Conservation (phyloP, 2,113 vertebrate genomes). For the Mustelus asterias region DNA sequence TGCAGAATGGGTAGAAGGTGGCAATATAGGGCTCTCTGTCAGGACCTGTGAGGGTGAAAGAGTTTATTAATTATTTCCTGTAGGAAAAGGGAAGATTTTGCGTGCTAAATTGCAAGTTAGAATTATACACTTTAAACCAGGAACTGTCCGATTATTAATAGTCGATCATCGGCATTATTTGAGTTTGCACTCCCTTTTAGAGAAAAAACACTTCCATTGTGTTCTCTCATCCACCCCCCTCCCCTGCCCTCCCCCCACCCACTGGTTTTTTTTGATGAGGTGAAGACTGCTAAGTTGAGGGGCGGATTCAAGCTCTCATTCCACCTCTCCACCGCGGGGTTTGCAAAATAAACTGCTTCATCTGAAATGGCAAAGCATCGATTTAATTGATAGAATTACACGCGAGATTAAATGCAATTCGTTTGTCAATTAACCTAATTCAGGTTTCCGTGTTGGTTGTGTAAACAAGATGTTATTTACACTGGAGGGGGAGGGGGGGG, state of each 20-base stretch:
- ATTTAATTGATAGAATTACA: constrained; percentile 40
- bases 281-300: background rate
- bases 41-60: background rate
- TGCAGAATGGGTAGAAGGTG: background rate
- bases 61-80: background rate
- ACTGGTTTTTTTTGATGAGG: background rate
- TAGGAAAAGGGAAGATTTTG: background rate
- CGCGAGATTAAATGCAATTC: constrained; percentile 38
- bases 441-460: constrained; percentile 37
- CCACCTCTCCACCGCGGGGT: background rate
- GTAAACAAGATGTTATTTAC: constrained; percentile 37
- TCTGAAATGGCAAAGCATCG: constrained; percentile 37
- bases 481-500: background rate
- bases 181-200: background rate
- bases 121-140: background rate
- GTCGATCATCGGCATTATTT: background rate
- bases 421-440: constrained; percentile 39
- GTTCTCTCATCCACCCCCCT: background rate
- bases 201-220: background rate
- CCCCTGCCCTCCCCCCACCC: background rate
- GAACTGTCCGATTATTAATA: background rate
- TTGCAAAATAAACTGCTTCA: constrained; percentile 33
- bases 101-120: background rate
- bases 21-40: background rate
- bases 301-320: constrained; percentile 8